phyloP scores from a whole-genome alignment of 2,888 invertebrate species.

The Macrosiphum euphorbiae region DNA sequence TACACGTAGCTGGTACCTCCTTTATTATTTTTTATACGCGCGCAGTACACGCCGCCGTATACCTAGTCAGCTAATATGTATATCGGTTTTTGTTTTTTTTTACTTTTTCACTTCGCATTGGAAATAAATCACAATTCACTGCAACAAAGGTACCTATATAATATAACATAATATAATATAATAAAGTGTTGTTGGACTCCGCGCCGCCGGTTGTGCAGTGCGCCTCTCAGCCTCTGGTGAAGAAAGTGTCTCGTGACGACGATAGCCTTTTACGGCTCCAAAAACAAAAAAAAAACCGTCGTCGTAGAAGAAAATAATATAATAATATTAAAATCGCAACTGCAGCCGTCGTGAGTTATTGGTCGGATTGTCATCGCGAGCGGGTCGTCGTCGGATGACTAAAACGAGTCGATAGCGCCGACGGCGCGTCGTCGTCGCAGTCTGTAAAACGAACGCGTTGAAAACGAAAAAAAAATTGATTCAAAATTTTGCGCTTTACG shows the following conservation, averaged over 20 bases:
- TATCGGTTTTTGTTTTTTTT: not conserved
- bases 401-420: not conserved
- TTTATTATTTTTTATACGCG: not conserved
- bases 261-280: conserved; percentile 27
- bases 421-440: not conserved
- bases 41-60: not conserved
- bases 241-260: conserved; percentile 42
- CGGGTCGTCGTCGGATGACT: not conserved
- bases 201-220: not conserved
- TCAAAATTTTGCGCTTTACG: not conserved
- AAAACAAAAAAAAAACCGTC: conserved; percentile 18
- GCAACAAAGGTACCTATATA: conserved; percentile 3
- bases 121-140: conserved; percentile 50
- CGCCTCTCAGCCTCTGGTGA: conserved; percentile 33
- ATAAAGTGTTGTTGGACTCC: not conserved
- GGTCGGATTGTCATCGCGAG: not conserved
- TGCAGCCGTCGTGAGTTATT: not conserved
- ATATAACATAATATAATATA: not conserved
- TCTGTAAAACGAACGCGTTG: not conserved
- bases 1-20: not conserved
- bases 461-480: not conserved
- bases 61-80: not conserved
- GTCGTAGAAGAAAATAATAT: not conserved
- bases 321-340: not conserved
- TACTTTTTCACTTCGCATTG: not conserved